These are phyloP conservation scores for Camptogramma bilineatum DNA, from an alignment of 2,888 invertebrate species.

Conservation along the genomic window DNA sequence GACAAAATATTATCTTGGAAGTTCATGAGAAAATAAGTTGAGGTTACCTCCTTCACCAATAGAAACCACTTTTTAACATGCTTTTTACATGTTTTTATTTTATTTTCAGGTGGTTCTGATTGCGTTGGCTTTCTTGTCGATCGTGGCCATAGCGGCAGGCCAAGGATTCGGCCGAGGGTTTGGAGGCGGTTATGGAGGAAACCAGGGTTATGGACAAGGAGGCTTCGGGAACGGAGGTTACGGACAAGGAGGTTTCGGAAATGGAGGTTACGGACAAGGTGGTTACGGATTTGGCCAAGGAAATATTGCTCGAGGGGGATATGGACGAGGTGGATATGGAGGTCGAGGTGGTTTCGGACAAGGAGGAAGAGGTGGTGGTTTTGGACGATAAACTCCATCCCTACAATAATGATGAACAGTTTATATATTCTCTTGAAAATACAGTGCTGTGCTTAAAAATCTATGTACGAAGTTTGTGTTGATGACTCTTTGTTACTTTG, in stretches of 20 bases:
- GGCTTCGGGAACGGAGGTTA: slow-evolving; percentile 5
- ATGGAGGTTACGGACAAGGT: background rate
- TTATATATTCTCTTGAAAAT: background rate
- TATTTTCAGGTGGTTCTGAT: slow-evolving; percentile 22
- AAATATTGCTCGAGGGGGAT: background rate
- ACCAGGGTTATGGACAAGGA: slow-evolving; percentile 11
- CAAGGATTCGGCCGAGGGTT: slow-evolving; percentile 34
- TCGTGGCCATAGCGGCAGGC: slow-evolving; percentile 23
- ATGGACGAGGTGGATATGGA: slow-evolving; percentile 7
- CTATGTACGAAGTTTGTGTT: background rate
- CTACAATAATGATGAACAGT: background rate
- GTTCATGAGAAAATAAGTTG: background rate
- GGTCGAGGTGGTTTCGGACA: background rate
- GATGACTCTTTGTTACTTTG: background rate
- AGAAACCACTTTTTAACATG: no score
- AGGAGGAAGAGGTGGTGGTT: background rate
- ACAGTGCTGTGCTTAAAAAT: background rate
- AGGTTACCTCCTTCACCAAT: background rate
- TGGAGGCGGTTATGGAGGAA: slow-evolving; percentile 39
- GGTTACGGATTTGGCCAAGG: no score
- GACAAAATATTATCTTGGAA: background rate
- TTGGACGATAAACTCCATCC: slow-evolving; percentile 5
- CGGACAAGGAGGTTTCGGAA: background rate
- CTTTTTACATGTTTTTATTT: background rate
- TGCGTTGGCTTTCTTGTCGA: slow-evolving; percentile 21